Evolutionary conservation across 1,140 invertebrate genomes (phyloP).

Genomic region (Amphibalanus amphitrite): DNA sequence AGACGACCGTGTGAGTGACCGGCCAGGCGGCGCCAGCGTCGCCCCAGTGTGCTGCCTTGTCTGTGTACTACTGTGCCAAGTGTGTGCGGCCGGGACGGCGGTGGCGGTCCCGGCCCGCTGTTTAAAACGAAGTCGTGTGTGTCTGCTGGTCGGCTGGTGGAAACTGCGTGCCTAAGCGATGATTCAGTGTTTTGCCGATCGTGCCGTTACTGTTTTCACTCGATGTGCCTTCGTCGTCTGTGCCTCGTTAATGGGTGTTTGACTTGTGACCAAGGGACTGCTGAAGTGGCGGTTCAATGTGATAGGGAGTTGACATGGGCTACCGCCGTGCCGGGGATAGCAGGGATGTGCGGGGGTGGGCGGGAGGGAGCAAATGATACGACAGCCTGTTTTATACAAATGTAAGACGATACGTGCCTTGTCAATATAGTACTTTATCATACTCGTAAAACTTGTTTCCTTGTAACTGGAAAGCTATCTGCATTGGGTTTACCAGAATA

Average conservation of each 20-base stretch:
- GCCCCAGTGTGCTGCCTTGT: too few relatives aligned
- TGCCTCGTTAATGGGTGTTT: background rate
- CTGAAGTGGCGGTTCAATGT: background rate
- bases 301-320: background rate
- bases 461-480: background rate
- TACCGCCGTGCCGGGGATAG: background rate
- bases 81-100: background rate
- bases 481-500: too few relatives aligned
- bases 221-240: background rate
- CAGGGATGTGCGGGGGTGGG: background rate
- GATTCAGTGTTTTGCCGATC: background rate
- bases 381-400: background rate
- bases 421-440: background rate
- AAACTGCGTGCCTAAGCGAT: background rate
- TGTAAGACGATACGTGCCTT: background rate
- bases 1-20: constrained; percentile 3
- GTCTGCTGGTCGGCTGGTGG: background rate
- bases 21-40: background rate
- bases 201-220: background rate
- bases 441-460: background rate
- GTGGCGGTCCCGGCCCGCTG: background rate
- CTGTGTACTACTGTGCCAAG: background rate
- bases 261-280: background rate
- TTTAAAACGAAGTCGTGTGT: background rate
- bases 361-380: too few relatives aligned